Conservation (phyloP, 2,113 vertebrate species). For the Silurus glanis region DNA sequence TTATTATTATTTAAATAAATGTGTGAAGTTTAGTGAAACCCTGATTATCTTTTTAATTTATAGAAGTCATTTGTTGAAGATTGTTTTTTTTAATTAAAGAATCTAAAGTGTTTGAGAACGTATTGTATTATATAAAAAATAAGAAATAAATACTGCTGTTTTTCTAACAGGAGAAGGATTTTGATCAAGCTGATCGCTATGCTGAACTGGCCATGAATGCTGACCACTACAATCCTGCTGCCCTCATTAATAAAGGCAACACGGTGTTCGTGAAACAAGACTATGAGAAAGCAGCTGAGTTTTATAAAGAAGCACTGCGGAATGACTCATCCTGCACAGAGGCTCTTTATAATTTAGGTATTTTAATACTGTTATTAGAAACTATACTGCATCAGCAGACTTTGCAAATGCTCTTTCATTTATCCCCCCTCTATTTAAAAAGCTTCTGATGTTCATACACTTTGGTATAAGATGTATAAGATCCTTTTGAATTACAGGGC, state of each 20-base stretch:
- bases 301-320: constrained; percentile 91
- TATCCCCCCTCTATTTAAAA: neutral
- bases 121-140: neutral
- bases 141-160: neutral
- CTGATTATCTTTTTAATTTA: neutral
- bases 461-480: neutral
- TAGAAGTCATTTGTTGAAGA: neutral
- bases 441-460: neutral
- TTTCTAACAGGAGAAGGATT: constrained; percentile 84
- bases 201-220: constrained; percentile 91
- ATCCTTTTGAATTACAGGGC: neutral
- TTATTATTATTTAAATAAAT: neutral
- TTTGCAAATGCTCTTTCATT: neutral
- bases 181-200: constrained; percentile 85
- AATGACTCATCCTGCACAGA: constrained; percentile 97
- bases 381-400: neutral
- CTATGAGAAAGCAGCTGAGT: constrained; percentile 91
- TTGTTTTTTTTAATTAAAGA: neutral
- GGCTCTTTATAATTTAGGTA: constrained; percentile 95
- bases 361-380: constrained; percentile 16
- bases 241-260: constrained; percentile 96
- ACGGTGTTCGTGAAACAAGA: constrained; percentile 85
- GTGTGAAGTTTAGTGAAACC: neutral
- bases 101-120: neutral
- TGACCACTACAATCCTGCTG: constrained; percentile 93